These are phyloP conservation scores for Maylandia zebra DNA, from an alignment of 2,113 vertebrate genomes.

Conservation along the genomic window DNA sequence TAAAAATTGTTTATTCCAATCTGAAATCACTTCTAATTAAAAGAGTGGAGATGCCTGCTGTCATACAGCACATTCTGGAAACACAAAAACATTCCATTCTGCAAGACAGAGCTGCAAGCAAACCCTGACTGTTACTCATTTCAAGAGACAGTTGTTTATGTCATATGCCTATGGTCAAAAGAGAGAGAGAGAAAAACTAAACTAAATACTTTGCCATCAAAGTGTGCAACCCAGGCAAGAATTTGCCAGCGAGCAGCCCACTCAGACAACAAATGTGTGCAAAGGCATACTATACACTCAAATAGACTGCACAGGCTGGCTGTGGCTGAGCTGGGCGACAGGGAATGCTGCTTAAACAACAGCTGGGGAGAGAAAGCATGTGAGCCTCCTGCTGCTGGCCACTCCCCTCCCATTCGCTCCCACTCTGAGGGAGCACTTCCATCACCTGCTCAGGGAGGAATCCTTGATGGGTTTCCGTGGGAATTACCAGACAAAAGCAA, in stretches of 20 bases:
- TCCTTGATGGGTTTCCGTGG: conserved; percentile 56
- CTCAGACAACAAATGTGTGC: conserved; percentile 57
- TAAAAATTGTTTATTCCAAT: background rate
- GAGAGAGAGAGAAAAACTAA: background rate
- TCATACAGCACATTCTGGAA: background rate
- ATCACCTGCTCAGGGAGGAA: conserved; percentile 71
- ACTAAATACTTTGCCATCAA: conserved; percentile 34
- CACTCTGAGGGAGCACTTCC: conserved; percentile 30
- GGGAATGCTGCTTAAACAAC: conserved; percentile 65
- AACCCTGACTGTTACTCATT: conserved; percentile 4
- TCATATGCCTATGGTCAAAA: background rate
- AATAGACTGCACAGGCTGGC: conserved; percentile 65
- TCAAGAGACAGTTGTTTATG: background rate
- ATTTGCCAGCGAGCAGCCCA: conserved; percentile 18
- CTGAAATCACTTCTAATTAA: background rate
- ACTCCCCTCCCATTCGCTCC: background rate
- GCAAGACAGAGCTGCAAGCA: background rate
- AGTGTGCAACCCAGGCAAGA: background rate
- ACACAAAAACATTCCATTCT: conserved; percentile 13
- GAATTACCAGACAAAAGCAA: conserved; percentile 57
- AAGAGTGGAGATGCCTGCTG: conserved; percentile 6
- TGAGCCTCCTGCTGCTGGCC: conserved; percentile 36
- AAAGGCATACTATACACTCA: conserved; percentile 54
- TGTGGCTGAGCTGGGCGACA: conserved; percentile 38
- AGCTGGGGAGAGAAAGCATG: conserved; percentile 63